Conservation (phyloP, 2,113 vertebrate species). For the Hippopotamus amphibius region DNA sequence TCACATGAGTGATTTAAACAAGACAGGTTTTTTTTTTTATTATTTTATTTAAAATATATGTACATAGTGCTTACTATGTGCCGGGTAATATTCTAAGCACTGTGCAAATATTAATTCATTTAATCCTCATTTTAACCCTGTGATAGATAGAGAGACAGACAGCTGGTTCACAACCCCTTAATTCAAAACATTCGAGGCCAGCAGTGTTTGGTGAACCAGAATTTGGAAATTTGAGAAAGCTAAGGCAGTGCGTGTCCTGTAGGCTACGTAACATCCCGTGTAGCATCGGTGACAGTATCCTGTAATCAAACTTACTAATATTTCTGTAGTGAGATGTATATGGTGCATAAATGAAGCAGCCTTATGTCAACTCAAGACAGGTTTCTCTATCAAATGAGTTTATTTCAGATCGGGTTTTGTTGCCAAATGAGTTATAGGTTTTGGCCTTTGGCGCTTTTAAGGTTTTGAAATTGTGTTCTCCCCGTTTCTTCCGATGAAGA, state of each 20-base stretch:
- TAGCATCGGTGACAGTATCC: neutral
- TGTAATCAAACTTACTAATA: neutral
- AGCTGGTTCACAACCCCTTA: neutral
- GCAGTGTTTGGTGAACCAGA: neutral
- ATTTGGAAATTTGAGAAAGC: neutral
- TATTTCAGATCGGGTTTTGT: neutral
- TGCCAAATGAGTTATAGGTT: neutral
- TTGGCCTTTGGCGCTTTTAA: neutral
- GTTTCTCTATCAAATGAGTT: neutral
- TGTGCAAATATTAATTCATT: neutral
- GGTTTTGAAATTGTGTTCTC: neutral
- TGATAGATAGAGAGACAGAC: too few relatives aligned
- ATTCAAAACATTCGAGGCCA: neutral
- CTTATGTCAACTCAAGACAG: neutral
- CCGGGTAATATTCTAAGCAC: neutral
- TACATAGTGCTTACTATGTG: neutral
- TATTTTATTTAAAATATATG: neutral
- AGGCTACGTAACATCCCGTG: neutral
- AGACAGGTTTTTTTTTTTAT: neutral
- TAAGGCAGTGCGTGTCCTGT: accelerated
- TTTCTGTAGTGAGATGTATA: neutral
- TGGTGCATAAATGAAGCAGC: neutral
- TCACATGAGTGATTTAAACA: neutral
- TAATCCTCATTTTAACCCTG: too few relatives aligned
- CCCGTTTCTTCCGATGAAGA: neutral